Base-by-base conservation (phyloP, 1,140 invertebrate species). In the Lasioglossum baleicum region DNA sequence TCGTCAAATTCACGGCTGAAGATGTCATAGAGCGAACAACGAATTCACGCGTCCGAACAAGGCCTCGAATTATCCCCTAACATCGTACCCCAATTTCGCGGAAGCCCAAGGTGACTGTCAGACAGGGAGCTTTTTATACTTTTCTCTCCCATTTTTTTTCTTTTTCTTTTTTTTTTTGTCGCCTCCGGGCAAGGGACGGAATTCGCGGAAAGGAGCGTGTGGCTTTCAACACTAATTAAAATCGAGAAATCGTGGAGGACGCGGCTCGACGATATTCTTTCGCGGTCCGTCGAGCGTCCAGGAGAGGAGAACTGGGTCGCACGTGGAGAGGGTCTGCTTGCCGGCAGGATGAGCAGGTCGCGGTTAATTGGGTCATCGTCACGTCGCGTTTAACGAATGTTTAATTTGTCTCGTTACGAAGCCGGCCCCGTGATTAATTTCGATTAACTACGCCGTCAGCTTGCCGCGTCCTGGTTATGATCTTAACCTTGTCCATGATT, bases 351-450 rank as follows among this genome's bases (percentile, higher is more conserved):
- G 81, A 85, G 60, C 68, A 51, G 83, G 83, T 58, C 65, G 75
- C 53, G 58, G 84, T 85, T 85, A 85, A 85, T 85, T 85, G 80
- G 84, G 71, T 74, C 84, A 77, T 75, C 71, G 82, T 80, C 80
- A 68, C 78, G 83, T 73, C 63, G 64, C 75, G 83, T 88, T 88
- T 87, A 88, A 84, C 77, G 79, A 88, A 87, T 89, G 81, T 90
- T 89, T 89, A 90, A 89, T 90, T 88, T 87, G 81, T 85, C 81
- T 85, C 87, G 79, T 81, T 80, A 81, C 77, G 73, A 81, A 78
- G 81, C 63, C 76, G 81, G 71, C n/a, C 68, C 31, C 70, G 79
- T 84, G 87, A 89, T 88, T 89, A 89, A 88, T 89, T 87, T 86
- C 83, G 85, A 88, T 88, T 88, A 88, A 89, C 88, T 85, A 83